These are phyloP conservation scores for Hypselothyrea guttata DNA, from an alignment of 2,888 invertebrate species.

Conservation along the genomic window DNA sequence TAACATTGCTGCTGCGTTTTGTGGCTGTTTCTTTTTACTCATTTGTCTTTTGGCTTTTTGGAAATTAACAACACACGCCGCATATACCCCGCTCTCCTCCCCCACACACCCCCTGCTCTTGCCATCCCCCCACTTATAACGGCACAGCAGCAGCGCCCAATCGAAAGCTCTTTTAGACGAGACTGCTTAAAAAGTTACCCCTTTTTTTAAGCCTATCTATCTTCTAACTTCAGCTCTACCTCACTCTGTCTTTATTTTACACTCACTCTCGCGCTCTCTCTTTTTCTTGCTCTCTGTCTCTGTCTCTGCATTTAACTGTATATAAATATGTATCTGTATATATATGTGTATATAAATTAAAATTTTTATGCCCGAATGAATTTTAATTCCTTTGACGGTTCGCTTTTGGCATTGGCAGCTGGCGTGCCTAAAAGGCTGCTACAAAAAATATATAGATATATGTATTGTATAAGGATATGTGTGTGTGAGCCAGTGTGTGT, in stretches of 20 bases:
- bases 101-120: not conserved
- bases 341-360: slow-evolving; percentile 76
- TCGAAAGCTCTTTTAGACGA: slow-evolving; percentile 26
- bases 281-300: slow-evolving; percentile 15
- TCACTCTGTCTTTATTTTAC: too few relatives aligned
- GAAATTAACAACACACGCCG: slow-evolving; percentile 68
- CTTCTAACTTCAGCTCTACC: slow-evolving; percentile 10
- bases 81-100: not conserved
- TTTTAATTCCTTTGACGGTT: slow-evolving; percentile 82
- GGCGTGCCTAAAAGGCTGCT: slow-evolving; percentile 70
- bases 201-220: slow-evolving; percentile 57
- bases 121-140: slow-evolving; percentile 1
- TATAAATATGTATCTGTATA: slow-evolving; percentile 29
- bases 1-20: slow-evolving; percentile 28
- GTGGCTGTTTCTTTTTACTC: slow-evolving; percentile 66
- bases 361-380: slow-evolving; percentile 82
- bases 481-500: slow-evolving; percentile 18
- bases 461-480: slow-evolving; percentile 4
- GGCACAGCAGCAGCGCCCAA: not conserved
- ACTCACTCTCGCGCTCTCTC: not conserved
- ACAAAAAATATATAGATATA: slow-evolving; percentile 24
- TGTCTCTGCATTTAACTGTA: too few relatives aligned
- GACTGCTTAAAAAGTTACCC: slow-evolving; percentile 68
- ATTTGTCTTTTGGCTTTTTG: slow-evolving; percentile 76
- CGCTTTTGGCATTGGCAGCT: slow-evolving; percentile 71